Conservation (phyloP, 2,888 invertebrate genomes). For the Dermolepida albohirtum region DNA sequence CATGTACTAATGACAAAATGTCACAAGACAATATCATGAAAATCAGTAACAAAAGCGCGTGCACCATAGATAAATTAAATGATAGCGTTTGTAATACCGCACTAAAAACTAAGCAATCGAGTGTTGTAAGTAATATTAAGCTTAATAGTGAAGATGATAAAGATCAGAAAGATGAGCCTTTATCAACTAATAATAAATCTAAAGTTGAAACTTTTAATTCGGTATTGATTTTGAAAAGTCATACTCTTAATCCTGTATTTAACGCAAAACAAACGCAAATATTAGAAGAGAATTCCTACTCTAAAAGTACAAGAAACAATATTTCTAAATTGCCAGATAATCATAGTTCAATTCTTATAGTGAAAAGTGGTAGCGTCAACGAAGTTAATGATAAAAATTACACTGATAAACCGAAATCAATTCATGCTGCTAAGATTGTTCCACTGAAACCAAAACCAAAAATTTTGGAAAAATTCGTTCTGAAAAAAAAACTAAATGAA, state of each 20-base stretch:
- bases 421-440: not conserved
- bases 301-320: not conserved
- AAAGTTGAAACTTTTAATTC: slow-evolving; percentile 28
- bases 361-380: slow-evolving; percentile 24
- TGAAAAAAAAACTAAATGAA: not conserved
- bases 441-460: slow-evolving; percentile 9
- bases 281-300: not conserved
- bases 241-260: not conserved
- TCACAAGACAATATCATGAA: no score
- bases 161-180: no score
- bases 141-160: no score
- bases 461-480: not conserved
- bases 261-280: not conserved
- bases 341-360: slow-evolving; percentile 19
- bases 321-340: slow-evolving; percentile 4
- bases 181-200: not conserved
- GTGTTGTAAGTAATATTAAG: no score
- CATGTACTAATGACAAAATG: not conserved
- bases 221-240: slow-evolving; percentile 15
- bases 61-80: no score
- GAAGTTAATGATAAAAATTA: slow-evolving; percentile 2
- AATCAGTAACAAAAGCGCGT: no score
- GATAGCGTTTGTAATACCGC: no score
- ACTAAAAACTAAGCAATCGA: no score
- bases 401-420: slow-evolving; percentile 14